Conservation (phyloP, 2,888 invertebrate species). For the Polydrusus cervinus region DNA sequence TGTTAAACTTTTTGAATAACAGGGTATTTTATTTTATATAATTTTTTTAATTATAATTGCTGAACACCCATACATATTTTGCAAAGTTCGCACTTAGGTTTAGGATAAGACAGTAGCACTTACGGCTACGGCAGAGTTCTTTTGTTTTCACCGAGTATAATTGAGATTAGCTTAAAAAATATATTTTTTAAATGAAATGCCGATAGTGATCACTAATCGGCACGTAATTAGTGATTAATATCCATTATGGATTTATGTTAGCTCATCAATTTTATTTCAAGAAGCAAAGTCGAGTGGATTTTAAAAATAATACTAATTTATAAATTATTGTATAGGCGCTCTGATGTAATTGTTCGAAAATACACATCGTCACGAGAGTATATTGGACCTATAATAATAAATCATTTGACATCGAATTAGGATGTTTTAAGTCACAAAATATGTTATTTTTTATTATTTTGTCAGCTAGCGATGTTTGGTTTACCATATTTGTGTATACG, state of each 20-base stretch:
- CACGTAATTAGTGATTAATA: constrained; percentile 2
- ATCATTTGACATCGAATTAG: neutral
- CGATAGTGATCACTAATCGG: constrained; percentile 15
- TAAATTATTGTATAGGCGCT: constrained; percentile 6
- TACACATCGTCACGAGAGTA: neutral
- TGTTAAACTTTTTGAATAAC: too few species aligned
- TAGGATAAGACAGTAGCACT: too few species aligned
- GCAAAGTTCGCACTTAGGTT: too few species aligned
- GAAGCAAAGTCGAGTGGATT: neutral
- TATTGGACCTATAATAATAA: neutral
- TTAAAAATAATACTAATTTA: neutral
- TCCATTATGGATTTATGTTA: constrained; percentile 5
- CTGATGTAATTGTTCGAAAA: constrained; percentile 17
- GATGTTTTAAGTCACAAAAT: neutral
- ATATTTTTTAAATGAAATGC: neutral
- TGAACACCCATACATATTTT: too few species aligned
- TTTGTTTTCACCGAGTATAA: neutral
- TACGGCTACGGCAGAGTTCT: too few species aligned
- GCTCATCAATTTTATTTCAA: constrained; percentile 6
- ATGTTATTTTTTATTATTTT: neutral
- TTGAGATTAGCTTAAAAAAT: constrained; percentile 1
- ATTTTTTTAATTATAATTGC: too few species aligned
- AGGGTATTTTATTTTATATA: too few species aligned
- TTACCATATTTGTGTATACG: neutral
- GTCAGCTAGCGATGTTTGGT: neutral